These are phyloP conservation scores for Sclerodermus sp. DNA, from an alignment of 2,888 invertebrate species.

Conservation along the genomic window DNA sequence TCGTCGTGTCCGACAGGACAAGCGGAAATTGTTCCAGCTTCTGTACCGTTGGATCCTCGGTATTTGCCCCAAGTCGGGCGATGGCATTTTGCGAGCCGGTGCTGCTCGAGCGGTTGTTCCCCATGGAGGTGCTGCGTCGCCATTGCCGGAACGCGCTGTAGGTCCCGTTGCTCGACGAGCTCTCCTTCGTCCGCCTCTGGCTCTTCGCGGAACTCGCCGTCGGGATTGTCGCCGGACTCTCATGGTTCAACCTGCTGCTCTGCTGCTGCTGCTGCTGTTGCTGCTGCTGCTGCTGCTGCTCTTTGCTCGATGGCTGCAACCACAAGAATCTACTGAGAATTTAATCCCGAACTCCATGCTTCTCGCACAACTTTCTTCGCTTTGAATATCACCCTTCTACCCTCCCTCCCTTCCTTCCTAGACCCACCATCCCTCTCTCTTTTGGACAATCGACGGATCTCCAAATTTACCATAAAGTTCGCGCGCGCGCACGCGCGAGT, in stretches of 20 bases:
- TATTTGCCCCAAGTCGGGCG: conserved; percentile 5
- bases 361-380: not conserved
- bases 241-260: conserved; percentile 28
- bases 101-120: conserved; percentile 29
- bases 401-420: too few relatives aligned
- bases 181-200: conserved; percentile 35
- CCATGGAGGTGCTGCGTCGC: conserved; percentile 38
- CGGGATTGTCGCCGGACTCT: conserved; percentile 25
- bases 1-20: conserved; percentile 43
- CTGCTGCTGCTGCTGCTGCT: too few relatives aligned
- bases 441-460: too few relatives aligned
- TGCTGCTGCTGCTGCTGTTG: too few relatives aligned
- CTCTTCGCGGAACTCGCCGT: conserved; percentile 25
- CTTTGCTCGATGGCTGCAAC: conserved; percentile 41
- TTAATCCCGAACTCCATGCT: conserved; percentile 21
- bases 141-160: conserved; percentile 47
- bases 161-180: conserved; percentile 21
- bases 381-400: too few relatives aligned
- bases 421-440: too few relatives aligned
- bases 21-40: conserved; percentile 49
- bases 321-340: conserved; percentile 37
- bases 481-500: too few relatives aligned
- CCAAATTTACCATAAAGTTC: too few relatives aligned
- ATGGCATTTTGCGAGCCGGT: conserved; percentile 9
- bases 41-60: conserved; percentile 16